A percentile compares a stretch with the other conserved stretches of the same genome.
Conservation (phyloP, 2,888 invertebrate genomes). For the Apeira syringaria region DNA sequence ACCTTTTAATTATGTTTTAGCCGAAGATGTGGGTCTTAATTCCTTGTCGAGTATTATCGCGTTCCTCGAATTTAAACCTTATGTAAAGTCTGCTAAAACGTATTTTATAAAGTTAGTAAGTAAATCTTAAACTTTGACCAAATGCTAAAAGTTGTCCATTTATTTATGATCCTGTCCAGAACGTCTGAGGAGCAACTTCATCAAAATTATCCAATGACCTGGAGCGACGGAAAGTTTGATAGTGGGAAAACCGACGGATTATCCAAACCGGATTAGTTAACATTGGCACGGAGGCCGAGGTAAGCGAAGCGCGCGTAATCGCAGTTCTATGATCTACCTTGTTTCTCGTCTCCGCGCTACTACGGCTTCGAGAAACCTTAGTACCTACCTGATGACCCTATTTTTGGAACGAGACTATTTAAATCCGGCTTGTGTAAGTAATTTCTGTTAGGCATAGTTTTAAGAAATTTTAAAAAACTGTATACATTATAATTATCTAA, state of each 20-base stretch:
- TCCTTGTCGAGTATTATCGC: no score
- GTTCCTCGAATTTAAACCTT: no score
- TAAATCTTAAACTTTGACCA: no score
- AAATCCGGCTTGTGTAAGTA: neutral
- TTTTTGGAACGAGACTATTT: slow-evolving; percentile 31
- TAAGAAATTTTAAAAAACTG: no score
- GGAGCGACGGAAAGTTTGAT: slow-evolving; percentile 13
- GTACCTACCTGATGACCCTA: slow-evolving; percentile 21
- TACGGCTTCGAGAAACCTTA: slow-evolving; percentile 48
- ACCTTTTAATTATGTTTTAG: no score
- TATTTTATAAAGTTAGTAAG: no score
- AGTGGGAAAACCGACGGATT: slow-evolving; percentile 35
- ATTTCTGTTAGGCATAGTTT: slow-evolving; percentile 2
- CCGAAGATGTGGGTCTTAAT: no score
- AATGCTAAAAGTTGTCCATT: no score
- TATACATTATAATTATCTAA: no score
- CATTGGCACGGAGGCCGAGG: slow-evolving; percentile 24
- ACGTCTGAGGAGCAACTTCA: neutral
- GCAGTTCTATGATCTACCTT: slow-evolving; percentile 39
- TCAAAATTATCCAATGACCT: slow-evolving; percentile 18
- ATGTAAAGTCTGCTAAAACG: no score
- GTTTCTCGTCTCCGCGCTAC: slow-evolving; percentile 30
- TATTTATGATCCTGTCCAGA: no score
- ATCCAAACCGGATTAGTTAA: slow-evolving; percentile 34
- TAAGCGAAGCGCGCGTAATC: slow-evolving; percentile 43